phyloP scores from a whole-genome alignment of 2,888 invertebrate species.

The Euzophera pinguis region DNA sequence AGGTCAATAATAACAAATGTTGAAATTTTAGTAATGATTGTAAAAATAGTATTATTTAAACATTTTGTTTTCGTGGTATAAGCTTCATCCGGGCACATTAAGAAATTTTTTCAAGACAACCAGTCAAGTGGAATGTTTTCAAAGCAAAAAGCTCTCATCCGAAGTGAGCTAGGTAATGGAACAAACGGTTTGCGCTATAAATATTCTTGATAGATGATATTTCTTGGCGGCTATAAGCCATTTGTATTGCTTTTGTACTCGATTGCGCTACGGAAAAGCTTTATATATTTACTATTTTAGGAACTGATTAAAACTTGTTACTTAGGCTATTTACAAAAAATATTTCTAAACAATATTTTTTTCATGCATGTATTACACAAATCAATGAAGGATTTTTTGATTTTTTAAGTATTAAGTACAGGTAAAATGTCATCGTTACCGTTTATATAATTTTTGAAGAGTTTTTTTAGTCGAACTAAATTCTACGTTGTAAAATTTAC shows the following conservation, averaged over 20 bases:
- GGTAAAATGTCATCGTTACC: too few relatives aligned
- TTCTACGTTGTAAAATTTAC: too few relatives aligned
- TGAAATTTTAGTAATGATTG: background rate
- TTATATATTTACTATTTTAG: background rate
- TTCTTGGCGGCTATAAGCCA: conserved; percentile 3
- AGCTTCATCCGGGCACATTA: background rate
- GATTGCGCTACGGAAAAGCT: background rate
- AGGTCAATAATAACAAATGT: background rate
- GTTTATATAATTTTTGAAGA: too few relatives aligned
- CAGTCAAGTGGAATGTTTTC: conserved; percentile 1
- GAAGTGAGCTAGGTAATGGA: conserved; percentile 2
- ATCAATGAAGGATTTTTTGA: too few relatives aligned
- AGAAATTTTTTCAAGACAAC: background rate
- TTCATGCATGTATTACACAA: too few relatives aligned
- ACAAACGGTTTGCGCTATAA: conserved; percentile 2
- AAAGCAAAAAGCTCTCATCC: background rate
- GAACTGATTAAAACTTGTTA: too few relatives aligned
- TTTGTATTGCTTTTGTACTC: conserved; percentile 1
- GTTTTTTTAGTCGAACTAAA: too few relatives aligned
- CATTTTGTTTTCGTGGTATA: background rate
- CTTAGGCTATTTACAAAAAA: too few relatives aligned
- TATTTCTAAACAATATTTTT: too few relatives aligned
- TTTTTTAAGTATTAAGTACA: too few relatives aligned
- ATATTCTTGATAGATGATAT: conserved; percentile 9
- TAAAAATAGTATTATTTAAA: background rate